These are phyloP conservation scores for Sebastes alutus DNA, from an alignment of 2,797 vertebrate species.

Conservation along the genomic window DNA sequence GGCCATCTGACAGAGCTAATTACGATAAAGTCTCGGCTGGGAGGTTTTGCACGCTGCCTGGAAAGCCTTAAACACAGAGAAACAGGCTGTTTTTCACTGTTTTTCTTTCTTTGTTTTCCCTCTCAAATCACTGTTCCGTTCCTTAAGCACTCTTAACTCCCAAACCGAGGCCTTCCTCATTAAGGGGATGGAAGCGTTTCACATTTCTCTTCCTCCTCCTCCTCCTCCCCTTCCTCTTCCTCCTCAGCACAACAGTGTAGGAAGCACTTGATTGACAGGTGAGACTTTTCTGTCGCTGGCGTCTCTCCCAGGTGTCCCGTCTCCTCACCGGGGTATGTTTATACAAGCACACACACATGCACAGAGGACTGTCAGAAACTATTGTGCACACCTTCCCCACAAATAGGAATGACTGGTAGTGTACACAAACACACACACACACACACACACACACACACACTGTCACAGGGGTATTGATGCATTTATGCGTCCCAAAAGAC, in stretches of 20 bases:
- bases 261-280: slow-evolving; percentile 76
- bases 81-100: slow-evolving; percentile 45
- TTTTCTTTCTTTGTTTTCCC: slow-evolving; percentile 61
- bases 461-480: slow-evolving; percentile 16
- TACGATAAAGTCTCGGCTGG: slow-evolving; percentile 76
- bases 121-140: slow-evolving; percentile 72
- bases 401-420: not conserved
- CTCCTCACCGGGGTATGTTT: slow-evolving; percentile 26
- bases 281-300: slow-evolving; percentile 70
- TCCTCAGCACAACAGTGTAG: slow-evolving; percentile 24
- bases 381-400: not conserved
- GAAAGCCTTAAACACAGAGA: slow-evolving; percentile 66
- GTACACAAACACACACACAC: not conserved
- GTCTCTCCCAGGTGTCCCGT: slow-evolving; percentile 70
- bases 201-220: slow-evolving; percentile 38
- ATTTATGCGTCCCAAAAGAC: slow-evolving; percentile 46
- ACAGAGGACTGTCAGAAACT: slow-evolving; percentile 14
- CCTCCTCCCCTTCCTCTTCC: slow-evolving; percentile 31
- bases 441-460: not conserved
- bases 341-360: not conserved
- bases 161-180: slow-evolving; percentile 73
- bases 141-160: slow-evolving; percentile 70
- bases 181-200: slow-evolving; percentile 71
- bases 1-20: slow-evolving; percentile 80
- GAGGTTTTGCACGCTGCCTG: slow-evolving; percentile 60